phyloP scores from a whole-genome alignment of 2,113 vertebrate genomes.

The Gadus chalcogrammus region DNA sequence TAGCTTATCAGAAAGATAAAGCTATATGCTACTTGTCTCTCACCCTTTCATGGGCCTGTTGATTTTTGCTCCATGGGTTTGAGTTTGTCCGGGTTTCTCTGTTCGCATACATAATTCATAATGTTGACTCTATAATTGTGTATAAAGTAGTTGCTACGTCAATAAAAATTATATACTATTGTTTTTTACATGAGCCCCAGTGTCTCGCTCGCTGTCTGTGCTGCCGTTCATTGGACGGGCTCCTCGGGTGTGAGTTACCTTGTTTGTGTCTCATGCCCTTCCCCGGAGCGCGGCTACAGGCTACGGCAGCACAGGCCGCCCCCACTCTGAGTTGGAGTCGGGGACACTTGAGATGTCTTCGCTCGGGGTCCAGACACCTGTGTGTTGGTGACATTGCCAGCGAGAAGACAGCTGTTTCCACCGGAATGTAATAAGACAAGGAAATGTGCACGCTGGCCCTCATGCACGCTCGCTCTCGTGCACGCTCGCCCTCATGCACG shows the following conservation, averaged over 20 bases:
- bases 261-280: slow-evolving; percentile 81
- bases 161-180: too few relatives aligned
- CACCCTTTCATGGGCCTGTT: too few relatives aligned
- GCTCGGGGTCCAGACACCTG: slow-evolving; percentile 78
- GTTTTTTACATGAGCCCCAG: slow-evolving; percentile 11
- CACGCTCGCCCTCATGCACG: slow-evolving; percentile 44
- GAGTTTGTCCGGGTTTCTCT: slow-evolving; percentile 29
- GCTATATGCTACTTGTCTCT: too few relatives aligned
- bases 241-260: slow-evolving; percentile 60
- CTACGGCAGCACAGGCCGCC: slow-evolving; percentile 65
- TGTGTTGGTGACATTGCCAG: slow-evolving; percentile 67
- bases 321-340: slow-evolving; percentile 68
- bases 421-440: slow-evolving; percentile 23
- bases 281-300: slow-evolving; percentile 76
- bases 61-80: too few relatives aligned
- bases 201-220: too few relatives aligned
- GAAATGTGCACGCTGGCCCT: slow-evolving; percentile 28
- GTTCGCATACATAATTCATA: slow-evolving; percentile 51
- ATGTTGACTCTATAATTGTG: too few relatives aligned
- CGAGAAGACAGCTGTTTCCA: slow-evolving; percentile 74
- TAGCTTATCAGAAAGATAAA: too few relatives aligned
- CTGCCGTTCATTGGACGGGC: background rate
- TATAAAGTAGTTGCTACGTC: too few relatives aligned
- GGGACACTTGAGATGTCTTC: slow-evolving; percentile 73
- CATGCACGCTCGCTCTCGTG: slow-evolving; percentile 48